Evolutionary conservation across 2,113 vertebrate species (phyloP).

Genomic region (Falcunculus frontatus): DNA sequence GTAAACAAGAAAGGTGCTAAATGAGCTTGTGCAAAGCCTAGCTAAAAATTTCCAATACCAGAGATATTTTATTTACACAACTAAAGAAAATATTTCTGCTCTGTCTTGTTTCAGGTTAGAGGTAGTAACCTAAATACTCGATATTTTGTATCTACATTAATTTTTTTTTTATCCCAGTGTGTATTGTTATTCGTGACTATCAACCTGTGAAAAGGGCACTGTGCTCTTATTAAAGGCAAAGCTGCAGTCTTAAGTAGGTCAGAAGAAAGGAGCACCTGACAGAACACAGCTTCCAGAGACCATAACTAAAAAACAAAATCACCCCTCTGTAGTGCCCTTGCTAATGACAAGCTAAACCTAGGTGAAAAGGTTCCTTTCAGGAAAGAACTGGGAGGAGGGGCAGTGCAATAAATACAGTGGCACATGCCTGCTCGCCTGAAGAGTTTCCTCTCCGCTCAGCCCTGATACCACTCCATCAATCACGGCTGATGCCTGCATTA

Average conservation of each 20-base stretch:
- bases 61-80: background rate
- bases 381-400: conserved; percentile 51
- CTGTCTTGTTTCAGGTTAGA: background rate
- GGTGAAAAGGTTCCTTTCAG: conserved; percentile 28
- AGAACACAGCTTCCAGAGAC: conserved; percentile 14
- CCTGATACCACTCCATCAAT: conserved; percentile 66
- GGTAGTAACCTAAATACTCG: background rate
- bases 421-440: conserved; percentile 51
- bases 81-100: background rate
- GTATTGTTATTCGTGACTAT: background rate
- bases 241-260: conserved; percentile 33
- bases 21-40: background rate
- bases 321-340: conserved; percentile 56
- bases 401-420: conserved; percentile 35
- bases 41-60: background rate
- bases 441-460: conserved; percentile 50
- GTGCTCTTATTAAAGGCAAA: conserved; percentile 22
- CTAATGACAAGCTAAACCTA: conserved; percentile 70
- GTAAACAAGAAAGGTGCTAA: background rate
- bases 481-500: conserved; percentile 66
- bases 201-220: background rate
- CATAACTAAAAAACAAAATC: conserved; percentile 52
- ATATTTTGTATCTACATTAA: background rate
- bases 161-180: background rate
- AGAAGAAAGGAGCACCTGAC: conserved; percentile 34